Percentiles rank a stretch among this genome's conserved stretches.
Evolutionary conservation across 2,797 vertebrate genomes (phyloP).

Genomic region (Rhinogobio ventralis): DNA sequence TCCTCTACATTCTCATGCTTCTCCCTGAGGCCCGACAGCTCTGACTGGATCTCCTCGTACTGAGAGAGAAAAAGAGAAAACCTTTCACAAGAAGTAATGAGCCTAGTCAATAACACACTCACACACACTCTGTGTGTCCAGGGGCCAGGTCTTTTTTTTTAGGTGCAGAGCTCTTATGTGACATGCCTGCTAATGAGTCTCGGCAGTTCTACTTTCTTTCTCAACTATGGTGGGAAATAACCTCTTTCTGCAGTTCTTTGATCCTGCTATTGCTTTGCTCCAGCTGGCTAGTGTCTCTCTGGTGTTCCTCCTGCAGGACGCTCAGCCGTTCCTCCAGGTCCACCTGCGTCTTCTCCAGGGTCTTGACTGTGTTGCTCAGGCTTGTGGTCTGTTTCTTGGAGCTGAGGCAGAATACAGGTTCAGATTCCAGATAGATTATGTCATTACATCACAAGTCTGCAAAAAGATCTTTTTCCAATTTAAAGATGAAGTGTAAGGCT

Average conservation of each 20-base stretch:
- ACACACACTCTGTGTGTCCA: not conserved
- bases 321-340: constrained; percentile 89
- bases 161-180: constrained; percentile 30
- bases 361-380: constrained; percentile 84
- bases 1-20: constrained; percentile 87
- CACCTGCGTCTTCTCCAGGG: constrained; percentile 86
- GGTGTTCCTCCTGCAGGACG: constrained; percentile 88
- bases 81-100: constrained; percentile 12
- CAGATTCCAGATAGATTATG: not conserved
- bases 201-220: constrained; percentile 5
- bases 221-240: constrained; percentile 56
- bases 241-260: constrained; percentile 91
- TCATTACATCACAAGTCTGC: constrained; percentile 6
- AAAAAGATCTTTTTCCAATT: not conserved
- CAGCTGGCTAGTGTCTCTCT: constrained; percentile 85
- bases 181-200: constrained; percentile 33
- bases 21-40: constrained; percentile 87
- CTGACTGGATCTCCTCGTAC: constrained; percentile 88
- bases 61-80: constrained; percentile 67
- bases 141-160: constrained; percentile 17
- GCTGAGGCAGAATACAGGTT: constrained; percentile 71
- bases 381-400: constrained; percentile 88
- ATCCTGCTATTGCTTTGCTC: constrained; percentile 86
- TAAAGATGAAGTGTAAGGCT: not conserved
- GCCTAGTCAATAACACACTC: constrained; percentile 45